A percentile compares a stretch with the other conserved stretches of the same genome.
phyloP scores from a whole-genome alignment of 2,113 vertebrate genomes.

The Pedetes capensis region DNA sequence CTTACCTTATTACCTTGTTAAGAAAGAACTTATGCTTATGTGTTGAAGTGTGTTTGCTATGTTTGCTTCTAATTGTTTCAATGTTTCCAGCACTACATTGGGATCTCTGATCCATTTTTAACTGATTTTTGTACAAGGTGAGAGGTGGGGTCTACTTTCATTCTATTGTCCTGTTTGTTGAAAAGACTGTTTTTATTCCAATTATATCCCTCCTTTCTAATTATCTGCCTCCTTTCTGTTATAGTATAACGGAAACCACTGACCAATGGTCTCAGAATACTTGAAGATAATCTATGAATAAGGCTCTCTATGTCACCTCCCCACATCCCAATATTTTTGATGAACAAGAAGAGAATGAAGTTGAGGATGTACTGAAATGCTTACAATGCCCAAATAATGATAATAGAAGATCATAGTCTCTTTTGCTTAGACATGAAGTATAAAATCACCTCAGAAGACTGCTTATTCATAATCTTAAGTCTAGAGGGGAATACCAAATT shows the following conservation, averaged over 20 bases:
- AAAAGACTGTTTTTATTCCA: too few species aligned
- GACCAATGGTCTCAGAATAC: background rate
- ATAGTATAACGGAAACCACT: background rate
- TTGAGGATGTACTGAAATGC: background rate
- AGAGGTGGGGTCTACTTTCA: too few species aligned
- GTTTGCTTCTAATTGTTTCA: too few species aligned
- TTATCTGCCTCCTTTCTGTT: too few species aligned
- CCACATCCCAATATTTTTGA: background rate
- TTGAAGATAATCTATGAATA: background rate
- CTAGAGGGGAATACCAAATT: background rate
- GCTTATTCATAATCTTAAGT: background rate
- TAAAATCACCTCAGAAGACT: background rate
- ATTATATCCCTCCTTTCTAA: too few species aligned
- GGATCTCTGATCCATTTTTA: too few species aligned
- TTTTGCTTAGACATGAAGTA: background rate
- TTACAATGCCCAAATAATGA: background rate
- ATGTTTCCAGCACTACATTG: too few species aligned
- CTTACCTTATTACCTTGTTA: too few species aligned
- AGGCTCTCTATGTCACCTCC: background rate
- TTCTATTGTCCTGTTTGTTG: too few species aligned
- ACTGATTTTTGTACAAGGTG: too few species aligned
- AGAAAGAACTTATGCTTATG: too few species aligned
- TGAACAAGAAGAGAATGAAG: background rate
- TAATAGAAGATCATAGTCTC: background rate
- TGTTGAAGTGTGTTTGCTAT: too few species aligned